phyloP scores from a whole-genome alignment of 1,140 invertebrate genomes.

The Bombus confusus region DNA sequence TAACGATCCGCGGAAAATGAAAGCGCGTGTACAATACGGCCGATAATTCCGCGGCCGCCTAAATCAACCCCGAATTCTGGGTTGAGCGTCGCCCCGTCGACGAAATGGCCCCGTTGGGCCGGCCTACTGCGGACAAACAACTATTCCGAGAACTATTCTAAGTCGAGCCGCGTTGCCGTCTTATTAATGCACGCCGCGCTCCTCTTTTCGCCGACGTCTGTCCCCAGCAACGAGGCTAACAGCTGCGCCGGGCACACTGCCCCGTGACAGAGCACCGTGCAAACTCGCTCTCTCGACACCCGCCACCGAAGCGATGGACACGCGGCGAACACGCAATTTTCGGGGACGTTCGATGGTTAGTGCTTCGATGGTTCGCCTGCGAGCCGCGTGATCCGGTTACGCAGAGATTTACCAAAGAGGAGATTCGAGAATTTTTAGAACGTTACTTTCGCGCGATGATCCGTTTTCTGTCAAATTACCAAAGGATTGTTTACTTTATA shows the following conservation, averaged over 20 bases:
- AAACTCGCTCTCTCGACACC: neutral
- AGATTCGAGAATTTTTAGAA: no score
- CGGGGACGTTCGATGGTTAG: neutral
- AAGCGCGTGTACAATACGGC: conserved; percentile 32
- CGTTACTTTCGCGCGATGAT: no score
- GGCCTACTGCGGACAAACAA: conserved; percentile 71
- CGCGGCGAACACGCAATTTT: neutral
- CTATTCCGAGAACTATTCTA: conserved; percentile 78
- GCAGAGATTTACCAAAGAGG: no score
- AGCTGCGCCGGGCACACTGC: conserved; percentile 64
- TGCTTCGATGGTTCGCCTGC: no score
- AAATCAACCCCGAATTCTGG: conserved; percentile 54
- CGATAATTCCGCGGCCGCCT: conserved; percentile 24
- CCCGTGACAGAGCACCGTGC: conserved; percentile 51
- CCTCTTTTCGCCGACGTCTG: conserved; percentile 55
- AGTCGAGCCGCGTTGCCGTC: conserved; percentile 72
- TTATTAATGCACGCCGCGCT: conserved; percentile 74
- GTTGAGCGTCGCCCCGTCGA: conserved; percentile 23
- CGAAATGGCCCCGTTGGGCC: conserved; percentile 54
- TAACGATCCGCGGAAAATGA: conserved; percentile 19
- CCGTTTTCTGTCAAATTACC: no score
- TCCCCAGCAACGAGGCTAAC: conserved; percentile 68
- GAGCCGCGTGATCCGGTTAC: no score
- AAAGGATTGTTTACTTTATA: no score
- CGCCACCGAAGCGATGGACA: neutral